Percentiles rank a stretch among this genome's conserved stretches.
These are phyloP conservation scores for Varanus komodoensis DNA, from an alignment of 2,113 vertebrate species.

Conservation along the genomic window DNA sequence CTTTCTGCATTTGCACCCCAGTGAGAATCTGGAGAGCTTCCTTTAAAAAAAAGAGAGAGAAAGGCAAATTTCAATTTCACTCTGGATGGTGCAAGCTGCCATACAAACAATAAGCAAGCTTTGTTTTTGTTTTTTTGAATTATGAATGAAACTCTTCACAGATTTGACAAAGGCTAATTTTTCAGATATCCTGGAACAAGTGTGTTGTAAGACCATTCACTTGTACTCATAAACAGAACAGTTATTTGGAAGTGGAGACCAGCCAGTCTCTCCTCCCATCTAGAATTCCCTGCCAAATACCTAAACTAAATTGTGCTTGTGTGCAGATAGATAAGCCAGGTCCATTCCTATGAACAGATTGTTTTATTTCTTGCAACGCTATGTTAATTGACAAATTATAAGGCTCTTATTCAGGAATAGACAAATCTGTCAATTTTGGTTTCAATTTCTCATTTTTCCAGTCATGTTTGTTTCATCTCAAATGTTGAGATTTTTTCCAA, in stretches of 20 bases:
- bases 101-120: constrained; percentile 22
- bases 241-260: constrained; percentile 19
- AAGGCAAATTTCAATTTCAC: constrained; percentile 24
- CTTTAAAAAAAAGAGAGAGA: constrained; percentile 1
- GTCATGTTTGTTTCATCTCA: too few species aligned
- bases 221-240: constrained; percentile 23
- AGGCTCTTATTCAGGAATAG: constrained; percentile 19
- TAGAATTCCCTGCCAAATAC: constrained; percentile 11
- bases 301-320: neutral
- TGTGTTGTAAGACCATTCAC: neutral
- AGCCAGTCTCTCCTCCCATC: neutral
- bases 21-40: neutral
- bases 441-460: too few species aligned
- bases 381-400: constrained; percentile 44
- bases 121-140: neutral
- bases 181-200: constrained; percentile 32
- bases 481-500: too few species aligned
- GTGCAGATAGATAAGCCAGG: constrained; percentile 36
- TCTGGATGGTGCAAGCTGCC: neutral
- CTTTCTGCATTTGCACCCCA: constrained; percentile 8
- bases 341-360: constrained; percentile 9
- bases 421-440: too few species aligned
- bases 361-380: neutral
- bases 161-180: constrained; percentile 29
- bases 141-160: constrained; percentile 25